Percentiles rank a stretch among this genome's conserved stretches.
Evolutionary conservation across 1,140 invertebrate species (phyloP).

Genomic region (Dreissena polymorpha): DNA sequence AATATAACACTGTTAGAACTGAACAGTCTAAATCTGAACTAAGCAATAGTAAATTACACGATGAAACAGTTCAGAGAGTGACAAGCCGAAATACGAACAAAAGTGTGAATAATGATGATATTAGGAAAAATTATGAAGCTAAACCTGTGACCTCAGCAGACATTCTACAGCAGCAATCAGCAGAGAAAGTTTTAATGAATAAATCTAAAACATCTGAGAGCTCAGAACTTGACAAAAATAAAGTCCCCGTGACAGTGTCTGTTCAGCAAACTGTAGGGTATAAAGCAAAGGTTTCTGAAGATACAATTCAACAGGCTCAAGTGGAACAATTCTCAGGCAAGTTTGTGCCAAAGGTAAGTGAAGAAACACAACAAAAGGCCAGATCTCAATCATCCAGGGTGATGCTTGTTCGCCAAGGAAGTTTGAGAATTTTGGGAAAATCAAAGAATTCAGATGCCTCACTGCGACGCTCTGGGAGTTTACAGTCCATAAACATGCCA

Average conservation of each 20-base stretch:
- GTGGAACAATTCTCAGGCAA: conserved; percentile 15
- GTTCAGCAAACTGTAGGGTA: not conserved
- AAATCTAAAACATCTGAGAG: too few relatives aligned
- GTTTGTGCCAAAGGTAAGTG: conserved; percentile 28
- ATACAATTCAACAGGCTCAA: conserved; percentile 29
- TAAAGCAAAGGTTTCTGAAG: not conserved
- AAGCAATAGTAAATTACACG: too few relatives aligned
- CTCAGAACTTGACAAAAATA: too few relatives aligned
- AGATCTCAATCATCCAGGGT: conserved; percentile 46
- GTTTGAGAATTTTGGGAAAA: not conserved
- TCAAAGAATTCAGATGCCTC: conserved; percentile 1
- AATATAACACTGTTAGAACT: too few relatives aligned
- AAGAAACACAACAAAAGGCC: conserved; percentile 24
- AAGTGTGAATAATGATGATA: too few relatives aligned
- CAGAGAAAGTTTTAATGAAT: too few relatives aligned
- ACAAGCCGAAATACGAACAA: too few relatives aligned
- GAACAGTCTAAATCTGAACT: too few relatives aligned
- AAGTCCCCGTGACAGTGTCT: not conserved
- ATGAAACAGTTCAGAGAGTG: too few relatives aligned
- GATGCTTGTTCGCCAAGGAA: conserved; percentile 48
- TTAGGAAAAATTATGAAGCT: too few relatives aligned
- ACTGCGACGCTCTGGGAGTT: conserved; percentile 9
- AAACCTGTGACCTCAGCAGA: too few relatives aligned
- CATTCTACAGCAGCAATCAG: too few relatives aligned
- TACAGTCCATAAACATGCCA: conserved; percentile 23